Conservation (phyloP, 1,140 invertebrate species). For the Reticulitermes speratus region DNA sequence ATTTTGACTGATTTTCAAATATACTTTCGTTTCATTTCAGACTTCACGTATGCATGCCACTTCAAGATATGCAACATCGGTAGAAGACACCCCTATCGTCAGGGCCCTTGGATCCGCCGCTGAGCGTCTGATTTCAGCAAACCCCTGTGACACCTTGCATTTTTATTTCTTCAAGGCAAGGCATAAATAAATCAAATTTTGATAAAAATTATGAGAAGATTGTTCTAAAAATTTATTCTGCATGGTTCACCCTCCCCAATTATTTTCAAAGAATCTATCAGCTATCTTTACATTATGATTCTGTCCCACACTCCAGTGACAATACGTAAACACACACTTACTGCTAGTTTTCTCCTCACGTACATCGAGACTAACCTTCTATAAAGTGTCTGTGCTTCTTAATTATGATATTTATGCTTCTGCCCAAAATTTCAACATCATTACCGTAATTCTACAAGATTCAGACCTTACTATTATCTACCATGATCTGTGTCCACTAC, state of each 20-base stretch:
- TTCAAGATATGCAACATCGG: slow-evolving; percentile 66
- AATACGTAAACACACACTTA: too few relatives aligned
- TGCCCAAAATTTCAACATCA: too few relatives aligned
- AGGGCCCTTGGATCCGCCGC: background rate
- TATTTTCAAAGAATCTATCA: too few relatives aligned
- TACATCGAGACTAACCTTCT: too few relatives aligned
- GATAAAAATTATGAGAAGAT: background rate
- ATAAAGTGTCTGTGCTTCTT: too few relatives aligned
- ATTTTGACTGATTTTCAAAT: background rate
- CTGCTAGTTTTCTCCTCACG: too few relatives aligned
- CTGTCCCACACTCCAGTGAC: too few relatives aligned
- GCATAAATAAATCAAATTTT: background rate
- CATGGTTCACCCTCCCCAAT: background rate
- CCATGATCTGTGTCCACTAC: too few relatives aligned
- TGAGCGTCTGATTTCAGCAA: background rate
- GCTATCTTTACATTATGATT: too few relatives aligned
- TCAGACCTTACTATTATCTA: too few relatives aligned
- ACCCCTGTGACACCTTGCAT: background rate
- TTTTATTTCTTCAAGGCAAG: slow-evolving; percentile 20
- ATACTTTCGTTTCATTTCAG: slow-evolving; percentile 47
- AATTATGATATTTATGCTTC: too few relatives aligned
- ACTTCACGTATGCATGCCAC: slow-evolving; percentile 57
- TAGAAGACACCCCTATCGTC: slow-evolving; percentile 47
- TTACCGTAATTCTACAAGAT: too few relatives aligned
- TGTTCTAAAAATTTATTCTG: background rate